These are phyloP conservation scores for Oegoconia quadripuncta DNA, from an alignment of 2,888 invertebrate genomes.

Conservation along the genomic window DNA sequence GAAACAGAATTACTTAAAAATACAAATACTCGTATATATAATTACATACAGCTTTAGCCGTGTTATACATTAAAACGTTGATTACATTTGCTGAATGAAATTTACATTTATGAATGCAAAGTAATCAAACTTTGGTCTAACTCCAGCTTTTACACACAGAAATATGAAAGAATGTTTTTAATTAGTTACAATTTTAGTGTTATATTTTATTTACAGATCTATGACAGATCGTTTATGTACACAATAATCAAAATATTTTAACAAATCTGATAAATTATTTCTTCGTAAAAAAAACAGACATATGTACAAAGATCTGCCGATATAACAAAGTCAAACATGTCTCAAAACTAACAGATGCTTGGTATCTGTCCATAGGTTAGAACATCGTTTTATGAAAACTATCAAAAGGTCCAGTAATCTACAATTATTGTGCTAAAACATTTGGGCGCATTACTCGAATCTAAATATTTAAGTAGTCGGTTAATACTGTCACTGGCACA, in stretches of 20 bases:
- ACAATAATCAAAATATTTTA: slow-evolving; percentile 20
- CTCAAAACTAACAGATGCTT: slow-evolving; percentile 35
- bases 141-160: slow-evolving; percentile 80
- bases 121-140: slow-evolving; percentile 82
- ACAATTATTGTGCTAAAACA: too few relatives aligned
- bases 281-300: slow-evolving; percentile 46
- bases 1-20: slow-evolving; percentile 38
- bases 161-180: slow-evolving; percentile 33
- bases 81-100: slow-evolving; percentile 62
- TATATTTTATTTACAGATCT: slow-evolving; percentile 24
- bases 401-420: too few relatives aligned
- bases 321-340: slow-evolving; percentile 57
- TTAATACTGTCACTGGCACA: too few relatives aligned
- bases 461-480: too few relatives aligned
- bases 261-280: slow-evolving; percentile 33
- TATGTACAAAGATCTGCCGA: slow-evolving; percentile 76
- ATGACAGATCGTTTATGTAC: slow-evolving; percentile 24
- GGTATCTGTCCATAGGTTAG: slow-evolving; percentile 14
- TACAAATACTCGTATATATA: slow-evolving; percentile 40
- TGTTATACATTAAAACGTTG: slow-evolving; percentile 44
- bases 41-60: slow-evolving; percentile 60
- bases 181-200: slow-evolving; percentile 17
- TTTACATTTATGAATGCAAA: slow-evolving; percentile 59
- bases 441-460: too few relatives aligned
- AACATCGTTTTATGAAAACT: too few relatives aligned